Percentiles rank a stretch among this genome's conserved stretches.
Conservation (phyloP, 2,113 vertebrate species). For the Hipposideros armiger region DNA sequence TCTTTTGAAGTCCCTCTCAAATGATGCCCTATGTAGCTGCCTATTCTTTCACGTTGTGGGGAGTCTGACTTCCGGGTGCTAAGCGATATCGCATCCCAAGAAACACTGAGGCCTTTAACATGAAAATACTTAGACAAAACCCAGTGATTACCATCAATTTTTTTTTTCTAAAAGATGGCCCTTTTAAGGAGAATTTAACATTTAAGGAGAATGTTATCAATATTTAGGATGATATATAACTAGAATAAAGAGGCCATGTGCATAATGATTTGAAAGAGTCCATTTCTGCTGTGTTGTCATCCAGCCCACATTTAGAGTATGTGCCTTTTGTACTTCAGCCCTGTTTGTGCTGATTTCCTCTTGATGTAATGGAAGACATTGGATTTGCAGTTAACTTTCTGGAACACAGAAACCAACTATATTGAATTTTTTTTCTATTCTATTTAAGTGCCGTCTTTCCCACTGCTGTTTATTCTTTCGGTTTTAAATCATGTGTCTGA, state of each 20-base stretch:
- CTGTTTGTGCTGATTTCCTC: neutral
- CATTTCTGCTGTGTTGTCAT: neutral
- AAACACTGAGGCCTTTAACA: neutral
- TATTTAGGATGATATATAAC: neutral
- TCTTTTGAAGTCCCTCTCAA: neutral
- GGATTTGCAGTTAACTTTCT: constrained; percentile 67
- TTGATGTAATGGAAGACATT: constrained; percentile 44
- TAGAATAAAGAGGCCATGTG: neutral
- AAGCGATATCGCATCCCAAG: neutral
- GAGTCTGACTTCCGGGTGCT: neutral
- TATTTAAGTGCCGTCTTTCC: neutral
- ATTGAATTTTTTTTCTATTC: constrained; percentile 49
- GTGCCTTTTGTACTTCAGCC: neutral
- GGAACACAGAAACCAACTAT: neutral
- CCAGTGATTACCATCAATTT: neutral
- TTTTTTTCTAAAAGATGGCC: neutral
- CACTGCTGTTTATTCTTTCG: constrained; percentile 9
- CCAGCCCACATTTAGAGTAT: constrained; percentile 5
- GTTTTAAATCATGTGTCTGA: constrained; percentile 30
- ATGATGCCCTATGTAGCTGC: neutral
- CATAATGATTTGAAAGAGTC: constrained; percentile 19
- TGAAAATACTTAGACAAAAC: neutral
- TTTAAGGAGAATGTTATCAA: neutral
- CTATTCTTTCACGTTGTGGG: neutral
- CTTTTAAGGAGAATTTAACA: neutral